Conservation (phyloP, 2,113 vertebrate species). For the Pitta sordida region DNA sequence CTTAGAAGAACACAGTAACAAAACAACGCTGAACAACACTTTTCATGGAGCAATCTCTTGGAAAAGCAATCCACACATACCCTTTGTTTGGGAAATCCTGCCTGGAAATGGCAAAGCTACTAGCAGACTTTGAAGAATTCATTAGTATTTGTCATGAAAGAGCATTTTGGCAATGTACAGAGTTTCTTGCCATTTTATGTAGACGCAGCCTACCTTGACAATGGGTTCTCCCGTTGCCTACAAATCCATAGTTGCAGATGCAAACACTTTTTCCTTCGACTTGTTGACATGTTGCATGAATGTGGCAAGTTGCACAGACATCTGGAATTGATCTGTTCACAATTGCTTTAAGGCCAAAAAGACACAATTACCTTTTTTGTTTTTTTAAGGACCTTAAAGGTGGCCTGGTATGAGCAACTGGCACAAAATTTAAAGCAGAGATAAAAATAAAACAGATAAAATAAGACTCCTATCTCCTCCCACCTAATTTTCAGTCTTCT, state of each 20-base stretch:
- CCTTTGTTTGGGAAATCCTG: background rate
- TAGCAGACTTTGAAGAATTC: background rate
- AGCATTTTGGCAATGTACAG: background rate
- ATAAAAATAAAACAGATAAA: background rate
- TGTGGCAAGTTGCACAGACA: constrained; percentile 85
- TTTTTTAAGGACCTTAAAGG: background rate
- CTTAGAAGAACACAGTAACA: background rate
- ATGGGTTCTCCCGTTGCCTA: constrained; percentile 86
- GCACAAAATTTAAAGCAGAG: background rate
- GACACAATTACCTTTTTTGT: background rate
- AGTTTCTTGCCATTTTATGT: background rate
- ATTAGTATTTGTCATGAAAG: background rate
- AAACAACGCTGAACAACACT: background rate
- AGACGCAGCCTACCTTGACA: constrained; percentile 81
- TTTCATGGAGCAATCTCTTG: background rate
- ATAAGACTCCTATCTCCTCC: background rate
- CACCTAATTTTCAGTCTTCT: background rate
- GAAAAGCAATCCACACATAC: background rate
- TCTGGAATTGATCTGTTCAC: constrained; percentile 55
- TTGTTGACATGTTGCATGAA: constrained; percentile 83
- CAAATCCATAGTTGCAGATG: constrained; percentile 91
- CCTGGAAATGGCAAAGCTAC: background rate
- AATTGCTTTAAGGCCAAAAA: constrained; percentile 1
- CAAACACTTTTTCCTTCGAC: constrained; percentile 82
- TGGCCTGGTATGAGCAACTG: background rate